Conservation (phyloP, 2,113 vertebrate genomes). For the Antechinus stuartii region DNA sequence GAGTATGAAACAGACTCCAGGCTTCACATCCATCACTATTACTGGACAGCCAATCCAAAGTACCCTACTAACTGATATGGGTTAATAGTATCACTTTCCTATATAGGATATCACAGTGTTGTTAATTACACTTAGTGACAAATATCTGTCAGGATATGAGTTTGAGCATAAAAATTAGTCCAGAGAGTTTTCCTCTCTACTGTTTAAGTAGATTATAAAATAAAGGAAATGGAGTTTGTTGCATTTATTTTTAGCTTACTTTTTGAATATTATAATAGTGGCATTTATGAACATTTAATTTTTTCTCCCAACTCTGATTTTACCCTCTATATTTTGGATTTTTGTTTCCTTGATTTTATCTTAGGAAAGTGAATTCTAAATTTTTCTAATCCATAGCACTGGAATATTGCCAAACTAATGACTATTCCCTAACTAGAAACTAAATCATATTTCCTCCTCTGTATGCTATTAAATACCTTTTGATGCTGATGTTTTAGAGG, state of each 20-base stretch:
- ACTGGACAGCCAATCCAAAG: not conserved
- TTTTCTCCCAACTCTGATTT: slow-evolving; percentile 34
- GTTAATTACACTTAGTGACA: slow-evolving; percentile 33
- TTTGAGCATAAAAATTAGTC: not conserved
- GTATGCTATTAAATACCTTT: slow-evolving; percentile 22
- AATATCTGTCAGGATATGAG: slow-evolving; percentile 8
- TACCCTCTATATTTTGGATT: not conserved
- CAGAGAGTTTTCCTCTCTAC: not conserved
- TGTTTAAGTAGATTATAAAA: not conserved
- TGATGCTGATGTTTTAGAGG: slow-evolving; percentile 33
- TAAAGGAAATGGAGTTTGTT: not conserved
- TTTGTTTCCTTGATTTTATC: slow-evolving; percentile 19
- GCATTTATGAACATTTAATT: slow-evolving; percentile 25
- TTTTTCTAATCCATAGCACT: not conserved
- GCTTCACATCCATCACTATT: not conserved
- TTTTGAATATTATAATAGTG: slow-evolving; percentile 29
- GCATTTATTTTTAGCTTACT: slow-evolving; percentile 21
- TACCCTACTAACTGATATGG: not conserved
- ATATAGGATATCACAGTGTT: slow-evolving; percentile 35
- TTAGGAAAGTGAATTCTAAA: slow-evolving; percentile 2
- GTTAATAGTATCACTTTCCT: slow-evolving; percentile 32
- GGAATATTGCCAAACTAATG: slow-evolving; percentile 31
- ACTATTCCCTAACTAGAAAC: slow-evolving; percentile 39
- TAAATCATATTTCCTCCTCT: slow-evolving; percentile 23
- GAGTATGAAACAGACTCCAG: too few relatives aligned